Evolutionary conservation across 2,797 vertebrate genomes (phyloP), one percentile per base, ranked within the genome.

Genomic region (Semotilus atromaculatus): DNA sequence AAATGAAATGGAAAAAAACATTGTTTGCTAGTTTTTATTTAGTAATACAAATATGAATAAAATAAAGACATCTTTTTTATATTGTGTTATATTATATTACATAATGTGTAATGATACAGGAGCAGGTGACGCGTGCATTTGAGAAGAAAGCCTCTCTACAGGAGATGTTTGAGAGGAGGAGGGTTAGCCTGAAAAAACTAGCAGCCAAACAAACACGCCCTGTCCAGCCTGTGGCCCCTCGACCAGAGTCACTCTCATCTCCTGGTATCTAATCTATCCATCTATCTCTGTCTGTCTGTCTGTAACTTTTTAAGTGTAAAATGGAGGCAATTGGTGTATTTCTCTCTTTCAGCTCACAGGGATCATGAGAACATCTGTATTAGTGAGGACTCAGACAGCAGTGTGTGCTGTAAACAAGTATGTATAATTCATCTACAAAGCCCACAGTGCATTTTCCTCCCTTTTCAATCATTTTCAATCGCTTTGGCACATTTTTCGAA

Each of bases 81-180:
- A 45, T 23, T 64, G n/a, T 80, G 29, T 67, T 51, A 19, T 51
- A 48, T 51, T n/a, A 18, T 51, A 51, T 14, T 80, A 31, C 51
- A 51, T 43, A 70, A 40, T 70, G 48, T 79, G 29, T 48, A 11
- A 45, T 82, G 21, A 55, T 34, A 40, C 92, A 99, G 98, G 96
- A 97, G 5, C 98, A 97, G 26, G 95, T 99, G 85, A 95, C 96
- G 88, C 97, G 95, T 85, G 95, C 97, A 88, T 96, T 97, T 90
- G 97, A 97, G 93, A 99, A 99, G 92, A 98, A 98, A 85, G 89
- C 90, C 62, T 97, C 96, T 55, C 97, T 97, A 93, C 96, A 97
- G 92, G 97, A 98, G 92, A 99, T 99, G 97, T 98, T 99, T 92
- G 96, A 98, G 81, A 98, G 97, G 92, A 94, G 98, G 71, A 96